Base-by-base conservation (phyloP, 1,140 invertebrate species). In the Drosophila ercepeae region DNA sequence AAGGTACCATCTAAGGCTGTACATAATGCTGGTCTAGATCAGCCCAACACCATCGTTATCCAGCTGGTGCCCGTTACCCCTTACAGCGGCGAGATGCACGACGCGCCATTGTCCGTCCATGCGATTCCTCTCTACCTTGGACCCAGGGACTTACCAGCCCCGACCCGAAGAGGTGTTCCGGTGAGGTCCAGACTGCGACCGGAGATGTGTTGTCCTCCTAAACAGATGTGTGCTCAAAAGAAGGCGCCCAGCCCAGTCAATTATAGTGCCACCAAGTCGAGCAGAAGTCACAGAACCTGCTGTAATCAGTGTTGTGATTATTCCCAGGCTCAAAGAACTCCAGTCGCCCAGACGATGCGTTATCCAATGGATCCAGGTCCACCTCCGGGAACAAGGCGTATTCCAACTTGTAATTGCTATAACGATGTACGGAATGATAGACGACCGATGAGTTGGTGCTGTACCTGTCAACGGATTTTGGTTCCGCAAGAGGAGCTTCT, bases 31-130 rank as follows among this genome's bases (percentile, higher is more conserved):
- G 6, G 18, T 11, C 23, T n/a, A 34, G 6, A 5, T 4, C 34
- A 39, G 3, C 63, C 60, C 1, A 50, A 65, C 9, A 52, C 63
- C 36, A 67, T 67, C 51, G 19, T 67, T 4, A 65, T 67, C 25
- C 63, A 65, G 19, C 45, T 67, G 45, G 9, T 65, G 19, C 59
- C 4, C 3, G n/a, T 11, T 25, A 21, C 7, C 19, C 45, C 1
- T 46, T 46, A 19, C 9, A n/a, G 13, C 3, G 9, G 42, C 3
- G 25, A 21, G 2, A n/a, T 9, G 13, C 59, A 42, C 13, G 8
- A 13, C 18, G 18, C 23, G 58, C 44, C 61, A 23, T 55, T 42
- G 8, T 48, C 44, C 5, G 50, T 49, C 18, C 27, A 44, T 0
- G 44, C 67, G 3, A 55, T 58, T 19, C 64, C 67, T 3, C 18